Evolutionary conservation across 2,888 invertebrate species (phyloP), one percentile per base, ranked within the genome.

Genomic region (Ormyrus rosae): DNA sequence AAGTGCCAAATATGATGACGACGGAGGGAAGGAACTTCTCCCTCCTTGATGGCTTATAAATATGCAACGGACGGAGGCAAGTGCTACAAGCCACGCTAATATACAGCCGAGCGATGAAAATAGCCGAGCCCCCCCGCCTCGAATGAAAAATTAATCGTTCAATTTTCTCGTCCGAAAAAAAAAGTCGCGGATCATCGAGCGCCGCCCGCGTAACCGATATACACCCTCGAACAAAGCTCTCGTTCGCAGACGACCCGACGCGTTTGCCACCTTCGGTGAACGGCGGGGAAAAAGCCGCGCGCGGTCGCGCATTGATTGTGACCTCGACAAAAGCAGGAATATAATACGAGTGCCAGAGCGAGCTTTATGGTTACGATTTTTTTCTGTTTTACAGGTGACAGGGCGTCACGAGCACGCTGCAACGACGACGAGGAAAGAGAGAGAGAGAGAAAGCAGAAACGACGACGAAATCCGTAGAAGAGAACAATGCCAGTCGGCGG

Each of bases 401-500:
- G 81, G 83, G 63, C 78, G 83, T 63, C 81, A 83, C 63, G 81
- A 61, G 73, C 76, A 81, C 34, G 67, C n/a, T n/a, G 11, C 65
- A 11, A 51, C 34, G 51, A 51, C 45, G 48, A 74, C 10, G 65
- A 63, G 51, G 60, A 61, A 13, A 55, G 51, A 13, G 69, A 68
- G 48, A 51, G 48, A 10, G 74, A 64, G 74, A 60, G 68, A 55
- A 11, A 76, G 58, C 46, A 73, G 13, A 19, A 5, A 34, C 55
- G 53, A 60, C 58, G 60, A 63, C 60, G 46, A 72, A 55, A 19
- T 34, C 67, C 68, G n/a, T 10, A 81, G 51, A 78, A 81, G 63
- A 83, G 71, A 82, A 85, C 85, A 76, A 92, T 93, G 92, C 93
- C 94, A 83, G 94, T 92, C 69, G 94, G 95, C 77, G 94, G 95